These are phyloP conservation scores for Cavia aperea DNA, from an alignment of 2,113 vertebrate genomes.

Conservation along the genomic window DNA sequence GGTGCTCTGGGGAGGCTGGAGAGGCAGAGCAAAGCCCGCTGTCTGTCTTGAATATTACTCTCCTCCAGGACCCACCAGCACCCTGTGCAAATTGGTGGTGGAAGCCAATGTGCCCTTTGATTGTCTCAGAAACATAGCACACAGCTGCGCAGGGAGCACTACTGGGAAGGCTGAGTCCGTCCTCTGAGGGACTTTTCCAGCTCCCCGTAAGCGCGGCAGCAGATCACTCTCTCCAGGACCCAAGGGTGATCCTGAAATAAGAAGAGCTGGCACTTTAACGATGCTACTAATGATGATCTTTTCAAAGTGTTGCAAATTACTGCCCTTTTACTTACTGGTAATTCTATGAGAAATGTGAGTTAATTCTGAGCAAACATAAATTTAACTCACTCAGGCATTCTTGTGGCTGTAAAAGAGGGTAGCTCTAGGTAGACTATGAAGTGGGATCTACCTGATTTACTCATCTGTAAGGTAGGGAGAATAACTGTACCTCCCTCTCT, in stretches of 20 bases:
- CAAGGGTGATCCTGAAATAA: neutral
- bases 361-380: neutral
- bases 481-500: rapidly evolving
- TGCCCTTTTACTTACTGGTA: neutral
- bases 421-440: neutral
- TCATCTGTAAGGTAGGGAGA: neutral
- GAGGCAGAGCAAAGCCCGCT: neutral
- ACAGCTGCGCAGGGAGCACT: rapidly evolving
- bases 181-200: neutral
- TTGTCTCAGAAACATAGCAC: neutral
- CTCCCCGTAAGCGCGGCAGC: neutral
- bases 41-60: neutral
- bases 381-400: neutral
- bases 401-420: neutral
- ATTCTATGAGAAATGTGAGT: neutral
- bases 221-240: neutral
- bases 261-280: neutral
- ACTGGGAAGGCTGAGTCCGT: neutral
- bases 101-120: neutral
- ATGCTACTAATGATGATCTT: neutral
- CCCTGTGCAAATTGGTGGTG: neutral
- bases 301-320: neutral
- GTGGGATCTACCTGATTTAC: neutral
- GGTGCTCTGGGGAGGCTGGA: no score
- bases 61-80: rapidly evolving